phyloP scores from a whole-genome alignment of 2,888 invertebrate genomes.

The Himalopsyche tibetana region DNA sequence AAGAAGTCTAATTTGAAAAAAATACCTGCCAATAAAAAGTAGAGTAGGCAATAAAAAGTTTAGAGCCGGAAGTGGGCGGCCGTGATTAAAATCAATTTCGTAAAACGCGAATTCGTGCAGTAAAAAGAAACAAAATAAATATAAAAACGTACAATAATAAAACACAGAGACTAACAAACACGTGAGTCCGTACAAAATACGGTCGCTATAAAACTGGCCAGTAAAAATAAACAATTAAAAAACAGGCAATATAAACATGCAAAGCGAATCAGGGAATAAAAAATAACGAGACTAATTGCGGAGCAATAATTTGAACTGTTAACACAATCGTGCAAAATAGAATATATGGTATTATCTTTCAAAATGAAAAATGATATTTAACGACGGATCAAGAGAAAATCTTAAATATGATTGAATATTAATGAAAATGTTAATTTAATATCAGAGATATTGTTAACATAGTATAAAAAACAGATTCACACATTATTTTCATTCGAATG shows the following conservation, averaged over 20 bases:
- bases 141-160: slow-evolving; percentile 47
- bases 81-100: slow-evolving; percentile 47
- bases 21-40: slow-evolving; percentile 20
- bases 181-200: slow-evolving; percentile 45
- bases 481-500: no score
- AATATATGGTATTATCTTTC: neutral
- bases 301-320: neutral
- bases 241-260: slow-evolving; percentile 56
- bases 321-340: neutral
- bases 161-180: neutral
- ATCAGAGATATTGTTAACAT: no score
- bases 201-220: slow-evolving; percentile 19
- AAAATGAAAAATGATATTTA: no score
- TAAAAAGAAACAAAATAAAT: slow-evolving; percentile 38
- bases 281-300: slow-evolving; percentile 41
- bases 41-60: slow-evolving; percentile 45
- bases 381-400: no score
- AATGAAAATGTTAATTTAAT: no score
- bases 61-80: slow-evolving; percentile 51
- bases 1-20: neutral
- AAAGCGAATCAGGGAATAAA: slow-evolving; percentile 50
- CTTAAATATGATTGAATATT: no score
- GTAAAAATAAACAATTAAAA: slow-evolving; percentile 45
- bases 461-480: no score
- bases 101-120: slow-evolving; percentile 36